A percentile compares a stretch with the other conserved stretches of the same genome.
Conservation (phyloP, 2,888 invertebrate species). For the Andrena marginata region DNA sequence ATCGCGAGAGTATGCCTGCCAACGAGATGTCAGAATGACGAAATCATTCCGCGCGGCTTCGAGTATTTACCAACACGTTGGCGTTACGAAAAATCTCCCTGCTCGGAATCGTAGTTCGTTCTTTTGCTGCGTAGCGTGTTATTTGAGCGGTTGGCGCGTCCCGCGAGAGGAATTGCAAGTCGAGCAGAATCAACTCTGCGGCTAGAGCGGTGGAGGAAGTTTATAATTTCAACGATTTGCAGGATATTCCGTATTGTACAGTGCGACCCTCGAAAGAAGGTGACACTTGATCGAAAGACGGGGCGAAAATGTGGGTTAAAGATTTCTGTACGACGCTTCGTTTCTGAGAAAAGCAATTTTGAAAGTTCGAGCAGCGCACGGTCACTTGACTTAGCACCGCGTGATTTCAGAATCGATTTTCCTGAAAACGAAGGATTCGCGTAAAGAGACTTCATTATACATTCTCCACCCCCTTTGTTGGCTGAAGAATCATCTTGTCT, state of each 20-base stretch:
- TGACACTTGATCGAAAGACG: background rate
- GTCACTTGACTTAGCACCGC: too few species aligned
- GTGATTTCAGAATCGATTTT: background rate
- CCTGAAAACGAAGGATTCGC: background rate
- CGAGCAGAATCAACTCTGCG: background rate
- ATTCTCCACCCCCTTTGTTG: too few species aligned
- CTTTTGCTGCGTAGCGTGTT: conserved; percentile 1
- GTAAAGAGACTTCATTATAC: too few species aligned
- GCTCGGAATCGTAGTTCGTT: conserved; percentile 19
- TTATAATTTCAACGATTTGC: conserved; percentile 24
- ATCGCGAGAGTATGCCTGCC: too few species aligned
- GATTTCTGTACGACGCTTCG: too few species aligned
- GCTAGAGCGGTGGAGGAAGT: background rate
- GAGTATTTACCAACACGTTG: conserved; percentile 21
- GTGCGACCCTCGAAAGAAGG: background rate
- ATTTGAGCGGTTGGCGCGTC: conserved; percentile 4
- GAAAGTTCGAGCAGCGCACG: too few species aligned
- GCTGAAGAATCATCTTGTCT: too few species aligned
- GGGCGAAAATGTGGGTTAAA: too few species aligned
- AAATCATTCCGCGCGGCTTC: conserved; percentile 24
- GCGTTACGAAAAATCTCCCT: background rate
- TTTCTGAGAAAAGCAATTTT: too few species aligned
- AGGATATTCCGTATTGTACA: background rate
- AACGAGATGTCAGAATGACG: background rate
- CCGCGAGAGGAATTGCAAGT: conserved; percentile 37